Conservation (phyloP, 2,888 invertebrate genomes). For the Heliconius charithonia region DNA sequence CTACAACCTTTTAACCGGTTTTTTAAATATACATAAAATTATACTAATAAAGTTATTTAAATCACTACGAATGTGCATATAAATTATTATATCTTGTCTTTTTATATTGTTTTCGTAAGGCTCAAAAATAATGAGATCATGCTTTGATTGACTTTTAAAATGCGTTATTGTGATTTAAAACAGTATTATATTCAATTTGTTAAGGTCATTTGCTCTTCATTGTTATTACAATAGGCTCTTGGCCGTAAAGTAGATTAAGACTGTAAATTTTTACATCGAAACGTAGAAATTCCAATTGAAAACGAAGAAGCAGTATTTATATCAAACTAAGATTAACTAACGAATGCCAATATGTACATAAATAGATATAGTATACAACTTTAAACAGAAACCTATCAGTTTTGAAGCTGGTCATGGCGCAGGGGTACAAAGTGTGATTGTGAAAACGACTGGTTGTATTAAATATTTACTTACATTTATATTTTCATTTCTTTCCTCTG, state of each 20-base stretch:
- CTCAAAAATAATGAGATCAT: slow-evolving; percentile 31
- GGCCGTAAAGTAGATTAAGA: slow-evolving; percentile 40
- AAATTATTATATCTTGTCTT: not conserved
- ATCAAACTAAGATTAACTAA: not conserved
- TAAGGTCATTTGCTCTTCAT: slow-evolving; percentile 45
- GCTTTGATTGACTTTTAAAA: slow-evolving; percentile 48
- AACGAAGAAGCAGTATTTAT: not conserved
- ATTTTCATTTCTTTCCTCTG: no score
- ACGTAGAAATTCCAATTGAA: slow-evolving; percentile 30
- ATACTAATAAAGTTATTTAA: not conserved
- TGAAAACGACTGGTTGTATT: no score
- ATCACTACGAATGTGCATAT: not conserved
- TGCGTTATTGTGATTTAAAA: slow-evolving; percentile 44
- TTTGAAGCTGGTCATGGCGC: no score
- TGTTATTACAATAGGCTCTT: slow-evolving; percentile 37
- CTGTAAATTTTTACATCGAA: slow-evolving; percentile 30
- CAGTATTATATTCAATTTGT: slow-evolving; percentile 43
- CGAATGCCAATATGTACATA: not conserved
- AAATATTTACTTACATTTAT: no score
- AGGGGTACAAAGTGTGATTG: no score
- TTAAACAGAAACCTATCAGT: no score
- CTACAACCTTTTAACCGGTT: no score
- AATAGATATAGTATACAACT: no score
- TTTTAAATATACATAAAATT: slow-evolving; percentile 12
- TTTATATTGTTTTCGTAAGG: slow-evolving; percentile 5